Percentiles rank a stretch among this genome's conserved stretches.
These are phyloP conservation scores for Halcyon malimbica DNA, from an alignment of 2,113 vertebrate genomes.

Conservation along the genomic window DNA sequence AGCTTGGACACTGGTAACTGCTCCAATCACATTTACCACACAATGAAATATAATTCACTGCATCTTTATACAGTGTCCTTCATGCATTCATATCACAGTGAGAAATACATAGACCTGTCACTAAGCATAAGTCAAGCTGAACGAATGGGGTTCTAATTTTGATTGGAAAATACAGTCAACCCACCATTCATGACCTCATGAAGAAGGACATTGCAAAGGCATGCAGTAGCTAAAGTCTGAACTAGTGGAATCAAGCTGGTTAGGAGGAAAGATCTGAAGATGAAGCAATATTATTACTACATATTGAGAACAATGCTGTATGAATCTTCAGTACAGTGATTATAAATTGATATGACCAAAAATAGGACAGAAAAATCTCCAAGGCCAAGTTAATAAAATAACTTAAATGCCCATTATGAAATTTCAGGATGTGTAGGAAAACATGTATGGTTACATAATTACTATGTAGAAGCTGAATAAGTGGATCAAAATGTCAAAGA, in stretches of 20 bases:
- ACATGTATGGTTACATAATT: conserved; percentile 11
- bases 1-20: conserved; percentile 38
- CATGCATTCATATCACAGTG: conserved; percentile 54
- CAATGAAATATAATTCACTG: conserved; percentile 12
- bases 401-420: not conserved
- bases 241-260: not conserved
- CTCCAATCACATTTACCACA: conserved; percentile 20
- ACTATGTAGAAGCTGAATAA: conserved; percentile 1
- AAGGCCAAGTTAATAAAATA: conserved; percentile 14
- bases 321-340: not conserved
- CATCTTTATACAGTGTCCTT: conserved; percentile 43
- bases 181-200: not conserved
- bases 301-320: not conserved
- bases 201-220: conserved; percentile 55
- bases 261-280: not conserved
- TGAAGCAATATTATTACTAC: not conserved
- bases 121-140: conserved; percentile 70
- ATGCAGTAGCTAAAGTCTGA: not conserved
- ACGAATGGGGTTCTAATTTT: conserved; percentile 74
- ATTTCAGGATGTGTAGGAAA: not conserved
- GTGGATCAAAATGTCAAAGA: not conserved
- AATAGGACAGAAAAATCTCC: not conserved
- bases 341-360: not conserved
- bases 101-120: conserved; percentile 67
- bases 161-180: conserved; percentile 53